Base-by-base conservation (phyloP, 2,797 vertebrate genomes). In the Muscicapa striata region DNA sequence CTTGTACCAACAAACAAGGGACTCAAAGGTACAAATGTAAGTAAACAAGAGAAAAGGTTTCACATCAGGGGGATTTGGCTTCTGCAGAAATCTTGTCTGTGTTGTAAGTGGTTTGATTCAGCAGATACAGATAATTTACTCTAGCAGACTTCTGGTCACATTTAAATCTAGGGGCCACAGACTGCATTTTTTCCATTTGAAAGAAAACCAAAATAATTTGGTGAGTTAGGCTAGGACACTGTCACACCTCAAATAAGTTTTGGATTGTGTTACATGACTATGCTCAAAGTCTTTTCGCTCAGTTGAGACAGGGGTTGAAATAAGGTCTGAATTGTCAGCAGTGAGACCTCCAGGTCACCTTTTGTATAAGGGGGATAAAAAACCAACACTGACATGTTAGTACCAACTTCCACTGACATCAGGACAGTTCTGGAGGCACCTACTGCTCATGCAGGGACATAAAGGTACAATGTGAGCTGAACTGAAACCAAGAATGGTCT, bases 1-100 rank as follows among this genome's bases (percentile, higher is more conserved):
- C 98, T 99, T 27, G 97, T 99, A 75, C 98, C 99, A 0, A 98
- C 97, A 96, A 98, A 99, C 95, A 98, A 97, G 70, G 99, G 98
- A 29, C 98, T 99, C 91, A 98, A 96, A 95, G 97, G 96, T 85
- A 90, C 80, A 36, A 87, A 97, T 59, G 99, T 99, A 96, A 98
- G 98, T 98, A 89, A 83, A 43, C 4, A 81, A 58, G 22, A 72
- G 13, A 43, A 18, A 48, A 14, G 9, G 11, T 9, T 87, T 72
- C 43, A 23, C 29, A 54, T 0, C 6, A 4, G 5, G 29, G 32
- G 5, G 22, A 27, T 51, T 85, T 57, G 45, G 21, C 15, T 43
- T 38, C 30, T 67, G 36, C 22, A 61, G 36, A 78, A 87, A 45
- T 57, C 20, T 63, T 11, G 49, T 55, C 20, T 89, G 27, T 52